Evolutionary conservation across 2,797 vertebrate species (phyloP).

Genomic region (Huso huso): DNA sequence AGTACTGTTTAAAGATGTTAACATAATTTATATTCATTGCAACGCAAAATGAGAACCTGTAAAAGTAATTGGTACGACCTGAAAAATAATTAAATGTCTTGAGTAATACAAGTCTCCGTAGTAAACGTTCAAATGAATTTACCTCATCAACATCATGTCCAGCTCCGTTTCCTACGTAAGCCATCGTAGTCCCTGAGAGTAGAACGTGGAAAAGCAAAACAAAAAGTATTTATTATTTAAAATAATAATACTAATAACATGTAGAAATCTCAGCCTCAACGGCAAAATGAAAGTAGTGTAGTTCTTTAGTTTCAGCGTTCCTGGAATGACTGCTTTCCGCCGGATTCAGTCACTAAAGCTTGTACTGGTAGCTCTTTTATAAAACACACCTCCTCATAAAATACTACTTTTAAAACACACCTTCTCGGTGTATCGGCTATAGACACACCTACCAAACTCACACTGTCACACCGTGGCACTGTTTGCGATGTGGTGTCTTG

Average conservation of each 20-base stretch:
- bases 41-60: too few species aligned
- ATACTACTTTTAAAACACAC: conserved; percentile 8
- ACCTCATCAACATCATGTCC: conserved; percentile 43
- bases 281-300: neutral
- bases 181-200: conserved; percentile 33
- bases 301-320: neutral
- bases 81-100: too few species aligned
- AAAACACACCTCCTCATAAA: conserved; percentile 11
- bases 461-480: too few species aligned
- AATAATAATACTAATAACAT: too few species aligned
- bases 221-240: neutral
- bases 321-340: conserved; percentile 8
- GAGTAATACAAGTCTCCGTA: too few species aligned
- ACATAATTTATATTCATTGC: too few species aligned
- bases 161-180: conserved; percentile 39
- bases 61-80: too few species aligned
- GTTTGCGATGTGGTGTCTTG: too few species aligned
- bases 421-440: conserved; percentile 2
- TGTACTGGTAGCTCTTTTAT: neutral
- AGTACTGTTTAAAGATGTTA: too few species aligned
- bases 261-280: too few species aligned
- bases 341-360: conserved; percentile 11
- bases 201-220: neutral
- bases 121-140: neutral
- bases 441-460: neutral